A percentile compares a stretch with the other conserved stretches of the same genome.
These are phyloP conservation scores for Prosopocoilus inquinatus DNA, from an alignment of 2,888 invertebrate species.

Conservation along the genomic window DNA sequence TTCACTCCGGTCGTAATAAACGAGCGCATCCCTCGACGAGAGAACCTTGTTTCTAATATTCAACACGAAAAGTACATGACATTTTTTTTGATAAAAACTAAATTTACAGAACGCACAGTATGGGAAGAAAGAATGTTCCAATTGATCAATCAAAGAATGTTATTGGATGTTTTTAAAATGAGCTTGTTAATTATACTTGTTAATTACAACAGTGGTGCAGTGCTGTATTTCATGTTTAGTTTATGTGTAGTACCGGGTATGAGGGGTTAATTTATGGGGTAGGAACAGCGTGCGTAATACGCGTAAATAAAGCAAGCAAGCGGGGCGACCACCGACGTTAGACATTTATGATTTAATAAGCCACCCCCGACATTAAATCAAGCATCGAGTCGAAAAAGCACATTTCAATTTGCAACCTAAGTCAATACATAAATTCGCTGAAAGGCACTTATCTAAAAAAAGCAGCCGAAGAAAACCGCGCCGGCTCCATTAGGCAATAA, in stretches of 20 bases:
- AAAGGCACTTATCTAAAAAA: conserved; percentile 37
- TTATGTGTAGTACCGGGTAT: too few relatives aligned
- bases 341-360: too few relatives aligned
- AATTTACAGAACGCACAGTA: neutral
- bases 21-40: conserved; percentile 3
- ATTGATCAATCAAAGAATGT: too few relatives aligned
- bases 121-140: neutral
- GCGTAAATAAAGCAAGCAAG: too few relatives aligned
- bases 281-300: too few relatives aligned
- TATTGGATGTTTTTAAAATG: too few relatives aligned
- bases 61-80: neutral
- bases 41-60: neutral
- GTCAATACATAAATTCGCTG: conserved; percentile 39
- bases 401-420: conserved; percentile 39
- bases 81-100: neutral
- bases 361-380: conserved; percentile 30
- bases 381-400: conserved; percentile 35
- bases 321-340: too few relatives aligned
- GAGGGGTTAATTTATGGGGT: too few relatives aligned
- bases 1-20: conserved; percentile 8
- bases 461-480: conserved; percentile 28
- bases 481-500: conserved; percentile 36
- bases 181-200: too few relatives aligned
- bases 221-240: too few relatives aligned
- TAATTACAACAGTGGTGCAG: too few relatives aligned